Percentiles rank a stretch among this genome's conserved stretches.
Evolutionary conservation across 35 echinoderm and acorn worm genomes (phyloP).

Genomic region (Hemicentrotus pulcherrimus): DNA sequence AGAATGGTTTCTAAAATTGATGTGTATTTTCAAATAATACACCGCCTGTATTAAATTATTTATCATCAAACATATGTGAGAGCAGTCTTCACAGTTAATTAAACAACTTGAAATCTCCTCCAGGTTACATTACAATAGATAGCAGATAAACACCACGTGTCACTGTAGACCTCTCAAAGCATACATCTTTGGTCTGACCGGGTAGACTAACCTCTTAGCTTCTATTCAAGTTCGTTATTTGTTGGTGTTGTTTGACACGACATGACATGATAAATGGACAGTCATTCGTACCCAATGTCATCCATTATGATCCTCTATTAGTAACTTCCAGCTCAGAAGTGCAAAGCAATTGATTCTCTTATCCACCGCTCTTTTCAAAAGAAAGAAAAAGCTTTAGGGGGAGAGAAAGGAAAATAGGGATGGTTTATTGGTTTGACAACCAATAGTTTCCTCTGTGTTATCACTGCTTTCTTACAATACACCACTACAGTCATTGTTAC

Average conservation of each 20-base stretch:
- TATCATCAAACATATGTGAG: no score
- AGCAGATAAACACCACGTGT: not conserved
- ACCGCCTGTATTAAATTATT: not conserved
- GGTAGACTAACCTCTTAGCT: not conserved
- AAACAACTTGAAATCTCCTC: not conserved
- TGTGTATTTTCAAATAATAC: not conserved
- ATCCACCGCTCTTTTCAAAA: constrained; percentile 9
- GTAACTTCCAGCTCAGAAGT: constrained; percentile 41
- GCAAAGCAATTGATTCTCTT: constrained; percentile 31
- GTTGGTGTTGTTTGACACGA: not conserved
- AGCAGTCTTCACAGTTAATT: not conserved
- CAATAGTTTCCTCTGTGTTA: not conserved
- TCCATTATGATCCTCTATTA: constrained; percentile 24
- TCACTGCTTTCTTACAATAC: not conserved
- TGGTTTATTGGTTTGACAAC: constrained; percentile 42
- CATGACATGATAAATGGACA: constrained; percentile 40
- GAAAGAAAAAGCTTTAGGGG: not conserved
- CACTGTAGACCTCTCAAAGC: not conserved
- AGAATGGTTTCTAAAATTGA: not conserved
- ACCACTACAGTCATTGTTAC: not conserved
- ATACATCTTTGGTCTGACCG: not conserved
- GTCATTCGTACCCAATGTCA: not conserved
- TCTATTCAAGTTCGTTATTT: constrained; percentile 23
- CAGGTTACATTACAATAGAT: not conserved
- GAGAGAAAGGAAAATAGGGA: constrained; percentile 30